Conservation (phyloP, 2,797 vertebrate species). For the Australoheros facetus region DNA sequence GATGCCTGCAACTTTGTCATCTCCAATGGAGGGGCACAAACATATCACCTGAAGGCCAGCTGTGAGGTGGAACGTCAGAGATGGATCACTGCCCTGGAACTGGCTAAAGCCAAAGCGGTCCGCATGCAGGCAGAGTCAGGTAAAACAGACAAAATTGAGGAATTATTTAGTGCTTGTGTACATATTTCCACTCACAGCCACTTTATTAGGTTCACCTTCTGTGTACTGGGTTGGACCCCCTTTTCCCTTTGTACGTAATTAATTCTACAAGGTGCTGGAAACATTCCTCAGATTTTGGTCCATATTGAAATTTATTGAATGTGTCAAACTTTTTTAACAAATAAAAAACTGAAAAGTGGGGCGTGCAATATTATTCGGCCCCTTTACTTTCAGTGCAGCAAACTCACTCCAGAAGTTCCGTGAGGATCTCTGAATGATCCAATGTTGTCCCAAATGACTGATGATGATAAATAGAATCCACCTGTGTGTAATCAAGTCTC, state of each 20-base stretch:
- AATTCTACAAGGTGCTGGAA: neutral
- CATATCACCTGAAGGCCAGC: conserved; percentile 97
- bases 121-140: conserved; percentile 96
- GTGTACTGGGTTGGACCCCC: neutral
- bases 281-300: neutral
- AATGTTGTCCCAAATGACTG: too few relatives aligned
- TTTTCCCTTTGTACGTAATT: neutral
- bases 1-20: conserved; percentile 99
- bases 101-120: conserved; percentile 96
- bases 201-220: neutral
- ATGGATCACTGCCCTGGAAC: conserved; percentile 95
- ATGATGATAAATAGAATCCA: too few relatives aligned
- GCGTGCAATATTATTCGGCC: too few relatives aligned
- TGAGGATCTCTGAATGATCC: too few relatives aligned
- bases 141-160: conserved; percentile 46
- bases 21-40: conserved; percentile 95
- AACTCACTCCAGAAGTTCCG: too few relatives aligned
- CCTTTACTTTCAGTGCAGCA: too few relatives aligned
- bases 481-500: too few relatives aligned
- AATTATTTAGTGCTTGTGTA: neutral
- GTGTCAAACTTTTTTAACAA: too few relatives aligned
- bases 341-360: too few relatives aligned
- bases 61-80: conserved; percentile 95
- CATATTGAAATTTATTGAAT: too few relatives aligned
- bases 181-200: neutral